Conservation (phyloP, 2,888 invertebrate genomes). For the Epirrhoe tristata region DNA sequence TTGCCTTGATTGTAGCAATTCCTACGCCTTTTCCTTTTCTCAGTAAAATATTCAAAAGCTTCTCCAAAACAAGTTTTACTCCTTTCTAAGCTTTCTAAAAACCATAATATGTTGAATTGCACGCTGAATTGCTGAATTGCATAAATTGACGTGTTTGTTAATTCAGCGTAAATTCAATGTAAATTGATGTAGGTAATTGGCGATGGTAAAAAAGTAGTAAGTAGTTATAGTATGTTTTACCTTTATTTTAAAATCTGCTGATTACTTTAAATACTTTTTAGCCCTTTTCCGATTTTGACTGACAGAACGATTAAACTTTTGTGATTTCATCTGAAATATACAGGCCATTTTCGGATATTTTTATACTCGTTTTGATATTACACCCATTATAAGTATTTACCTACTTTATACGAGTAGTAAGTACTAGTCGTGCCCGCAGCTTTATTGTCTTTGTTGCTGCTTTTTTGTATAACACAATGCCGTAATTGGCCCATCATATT, state of each 20-base stretch:
- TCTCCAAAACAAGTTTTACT: conserved; percentile 45
- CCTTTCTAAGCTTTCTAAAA: conserved; percentile 50
- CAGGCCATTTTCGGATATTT: background rate
- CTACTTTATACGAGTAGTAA: too few relatives aligned
- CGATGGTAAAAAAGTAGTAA: conserved; percentile 1
- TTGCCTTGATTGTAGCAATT: conserved; percentile 1
- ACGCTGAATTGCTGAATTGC: too few relatives aligned
- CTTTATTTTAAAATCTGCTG: conserved; percentile 5
- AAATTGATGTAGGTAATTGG: conserved; percentile 15
- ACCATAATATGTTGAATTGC: conserved; percentile 29
- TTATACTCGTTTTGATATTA: background rate
- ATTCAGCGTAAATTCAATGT: conserved; percentile 24
- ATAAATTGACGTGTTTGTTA: conserved; percentile 36
- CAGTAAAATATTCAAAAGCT: conserved; percentile 48
- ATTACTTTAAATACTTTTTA: conserved; percentile 15
- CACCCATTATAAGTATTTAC: too few relatives aligned
- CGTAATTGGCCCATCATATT: too few relatives aligned
- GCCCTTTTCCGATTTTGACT: conserved; percentile 43
- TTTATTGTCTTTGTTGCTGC: too few relatives aligned
- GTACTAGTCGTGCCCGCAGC: too few relatives aligned
- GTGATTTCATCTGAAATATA: conserved; percentile 28
- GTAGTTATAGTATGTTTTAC: too few relatives aligned
- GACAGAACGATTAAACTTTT: conserved; percentile 65
- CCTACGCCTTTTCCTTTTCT: conserved; percentile 38
- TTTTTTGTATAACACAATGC: too few relatives aligned